These are phyloP conservation scores for Zenarchopterus dispar DNA, from an alignment of 2,797 vertebrate species.

Conservation along the genomic window DNA sequence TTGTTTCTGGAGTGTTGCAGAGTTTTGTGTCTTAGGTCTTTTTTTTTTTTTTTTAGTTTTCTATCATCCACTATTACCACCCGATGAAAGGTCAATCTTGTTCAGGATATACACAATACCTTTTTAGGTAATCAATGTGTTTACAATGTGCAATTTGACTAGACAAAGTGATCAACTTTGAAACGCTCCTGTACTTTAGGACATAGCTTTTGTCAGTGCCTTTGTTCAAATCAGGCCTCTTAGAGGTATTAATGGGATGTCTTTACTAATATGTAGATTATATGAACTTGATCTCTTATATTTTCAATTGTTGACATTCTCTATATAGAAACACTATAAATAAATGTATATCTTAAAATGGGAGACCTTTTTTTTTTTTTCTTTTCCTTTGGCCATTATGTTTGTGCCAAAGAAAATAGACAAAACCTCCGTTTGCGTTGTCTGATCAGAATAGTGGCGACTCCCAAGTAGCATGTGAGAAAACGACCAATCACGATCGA, in stretches of 20 bases:
- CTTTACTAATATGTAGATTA: constrained; percentile 17
- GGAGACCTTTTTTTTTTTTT: too few relatives aligned
- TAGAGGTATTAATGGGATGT: neutral
- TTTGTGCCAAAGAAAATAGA: constrained; percentile 22
- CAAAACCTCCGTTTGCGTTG: constrained; percentile 7
- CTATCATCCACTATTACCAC: too few relatives aligned
- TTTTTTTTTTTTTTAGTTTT: too few relatives aligned
- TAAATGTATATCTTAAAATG: too few relatives aligned
- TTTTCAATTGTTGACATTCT: constrained; percentile 1
- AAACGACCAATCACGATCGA: constrained; percentile 55
- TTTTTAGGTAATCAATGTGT: neutral
- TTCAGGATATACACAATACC: neutral
- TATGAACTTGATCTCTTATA: constrained; percentile 13
- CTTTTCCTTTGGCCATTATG: constrained; percentile 36
- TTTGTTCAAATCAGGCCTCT: constrained; percentile 39
- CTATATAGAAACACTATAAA: too few relatives aligned
- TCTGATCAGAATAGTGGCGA: constrained; percentile 23
- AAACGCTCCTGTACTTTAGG: constrained; percentile 2
- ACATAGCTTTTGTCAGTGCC: constrained; percentile 47
- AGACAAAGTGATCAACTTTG: constrained; percentile 10
- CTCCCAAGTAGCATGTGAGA: constrained; percentile 32
- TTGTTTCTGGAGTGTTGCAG: too few relatives aligned
- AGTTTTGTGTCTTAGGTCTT: too few relatives aligned
- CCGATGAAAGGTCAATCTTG: too few relatives aligned
- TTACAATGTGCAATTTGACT: neutral